Conservation (phyloP, 2,113 vertebrate species). For the Charadrius vociferus region DNA sequence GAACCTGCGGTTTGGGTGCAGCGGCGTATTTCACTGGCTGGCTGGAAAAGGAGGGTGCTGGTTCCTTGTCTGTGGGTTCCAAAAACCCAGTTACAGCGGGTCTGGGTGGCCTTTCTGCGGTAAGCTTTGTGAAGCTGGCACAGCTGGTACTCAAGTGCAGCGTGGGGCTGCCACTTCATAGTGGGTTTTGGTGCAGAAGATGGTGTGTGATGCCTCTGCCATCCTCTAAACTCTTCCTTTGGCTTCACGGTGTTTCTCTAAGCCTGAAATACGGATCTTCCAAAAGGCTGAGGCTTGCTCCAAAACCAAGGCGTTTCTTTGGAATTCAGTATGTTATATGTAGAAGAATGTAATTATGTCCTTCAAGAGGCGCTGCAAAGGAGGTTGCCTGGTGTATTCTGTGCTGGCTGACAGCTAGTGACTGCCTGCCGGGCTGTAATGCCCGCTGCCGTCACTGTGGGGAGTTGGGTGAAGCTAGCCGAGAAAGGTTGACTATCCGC, state of each 20-base stretch:
- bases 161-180: too few species aligned
- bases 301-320: background rate
- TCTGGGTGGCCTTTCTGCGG: background rate
- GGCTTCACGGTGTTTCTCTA: background rate
- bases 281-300: background rate
- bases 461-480: background rate
- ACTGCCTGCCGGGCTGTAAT: rapidly evolving
- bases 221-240: too few species aligned
- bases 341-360: background rate
- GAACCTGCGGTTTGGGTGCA: background rate
- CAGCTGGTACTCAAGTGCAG: background rate
- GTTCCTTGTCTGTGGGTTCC: background rate
- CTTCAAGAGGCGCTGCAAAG: background rate
- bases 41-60: background rate
- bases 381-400: background rate
- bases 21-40: too few species aligned
- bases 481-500: rapidly evolving
- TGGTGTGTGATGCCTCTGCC: background rate
- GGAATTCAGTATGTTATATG: rapidly evolving
- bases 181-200: background rate
- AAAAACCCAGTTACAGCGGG: background rate
- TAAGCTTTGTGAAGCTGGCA: background rate
- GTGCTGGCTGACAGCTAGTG: background rate
- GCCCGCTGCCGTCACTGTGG: background rate
- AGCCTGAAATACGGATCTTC: background rate